Evolutionary conservation across 2,113 vertebrate species (phyloP).

Genomic region (Pollachius pollachius): DNA sequence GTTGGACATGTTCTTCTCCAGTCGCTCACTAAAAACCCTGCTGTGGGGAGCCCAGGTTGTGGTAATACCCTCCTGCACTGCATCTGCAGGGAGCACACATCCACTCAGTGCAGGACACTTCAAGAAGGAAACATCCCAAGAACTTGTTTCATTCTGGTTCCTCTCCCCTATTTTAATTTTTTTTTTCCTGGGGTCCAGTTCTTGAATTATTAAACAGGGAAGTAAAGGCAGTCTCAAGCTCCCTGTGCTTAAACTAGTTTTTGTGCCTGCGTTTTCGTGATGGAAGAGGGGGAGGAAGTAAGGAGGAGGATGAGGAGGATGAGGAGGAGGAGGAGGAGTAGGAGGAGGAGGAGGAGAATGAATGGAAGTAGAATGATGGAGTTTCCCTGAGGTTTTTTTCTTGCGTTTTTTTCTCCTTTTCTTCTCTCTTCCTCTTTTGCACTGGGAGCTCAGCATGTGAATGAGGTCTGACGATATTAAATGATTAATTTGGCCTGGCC

Average conservation of each 20-base stretch:
- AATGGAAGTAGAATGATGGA: too few relatives aligned
- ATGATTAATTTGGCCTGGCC: conserved; percentile 41
- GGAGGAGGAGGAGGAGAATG: too few relatives aligned
- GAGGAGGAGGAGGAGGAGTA: not conserved
- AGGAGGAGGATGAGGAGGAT: conserved; percentile 1
- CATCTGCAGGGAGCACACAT: conserved; percentile 12
- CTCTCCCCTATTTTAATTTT: conserved; percentile 25
- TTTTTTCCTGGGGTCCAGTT: conserved; percentile 38
- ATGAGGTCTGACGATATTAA: conserved; percentile 45
- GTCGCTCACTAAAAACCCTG: conserved; percentile 13
- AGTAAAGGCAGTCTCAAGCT: conserved; percentile 24
- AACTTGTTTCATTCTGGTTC: conserved; percentile 20
- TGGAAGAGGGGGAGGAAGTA: conserved; percentile 9
- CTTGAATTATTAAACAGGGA: conserved; percentile 64
- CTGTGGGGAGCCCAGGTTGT: not conserved
- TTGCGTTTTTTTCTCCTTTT: conserved; percentile 15
- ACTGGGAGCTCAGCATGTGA: conserved; percentile 31
- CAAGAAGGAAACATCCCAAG: conserved; percentile 21
- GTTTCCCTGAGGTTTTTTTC: not conserved
- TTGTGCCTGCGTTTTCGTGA: conserved; percentile 35
- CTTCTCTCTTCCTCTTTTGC: not conserved
- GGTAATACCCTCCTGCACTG: conserved; percentile 21
- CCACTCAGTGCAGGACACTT: conserved; percentile 25
- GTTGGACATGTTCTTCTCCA: conserved; percentile 13
- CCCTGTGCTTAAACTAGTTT: conserved; percentile 3